These are phyloP conservation scores for Drosophila repletoides DNA, from an alignment of 1,140 invertebrate species.

Conservation along the genomic window DNA sequence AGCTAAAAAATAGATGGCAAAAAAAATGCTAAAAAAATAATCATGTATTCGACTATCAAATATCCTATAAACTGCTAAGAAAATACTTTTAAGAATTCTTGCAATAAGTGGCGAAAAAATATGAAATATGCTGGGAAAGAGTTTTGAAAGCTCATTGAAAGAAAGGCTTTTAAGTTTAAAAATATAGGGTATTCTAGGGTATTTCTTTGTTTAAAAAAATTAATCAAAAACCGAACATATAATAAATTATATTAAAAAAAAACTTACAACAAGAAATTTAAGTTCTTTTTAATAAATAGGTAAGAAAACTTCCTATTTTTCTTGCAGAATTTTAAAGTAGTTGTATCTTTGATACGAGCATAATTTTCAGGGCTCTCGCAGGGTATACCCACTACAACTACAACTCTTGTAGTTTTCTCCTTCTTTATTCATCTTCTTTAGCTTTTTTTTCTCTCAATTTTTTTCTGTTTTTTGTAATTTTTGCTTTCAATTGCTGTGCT, in stretches of 20 bases:
- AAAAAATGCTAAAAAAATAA: neutral
- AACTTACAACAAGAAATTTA: neutral
- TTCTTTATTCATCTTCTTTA: neutral
- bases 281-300: neutral
- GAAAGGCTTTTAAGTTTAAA: no score
- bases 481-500: conserved; percentile 59
- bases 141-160: no score
- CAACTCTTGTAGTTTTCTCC: conserved; percentile 1
- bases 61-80: no score
- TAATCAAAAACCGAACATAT: no score
- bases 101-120: no score
- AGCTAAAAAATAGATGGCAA: neutral
- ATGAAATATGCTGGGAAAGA: no score
- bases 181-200: no score
- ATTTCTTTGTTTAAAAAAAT: no score
- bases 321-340: no score
- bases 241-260: neutral
- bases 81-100: no score
- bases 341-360: conserved; percentile 25
- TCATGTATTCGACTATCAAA: neutral
- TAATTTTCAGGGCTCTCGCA: neutral
- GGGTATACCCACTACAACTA: conserved; percentile 9
- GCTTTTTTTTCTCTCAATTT: neutral
- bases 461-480: conserved; percentile 48
- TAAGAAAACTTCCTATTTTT: no score